A percentile compares a stretch with the other conserved stretches of the same genome.
phyloP scores from a whole-genome alignment of 2,797 vertebrate genomes.

The Kryptolebias ocellatus region DNA sequence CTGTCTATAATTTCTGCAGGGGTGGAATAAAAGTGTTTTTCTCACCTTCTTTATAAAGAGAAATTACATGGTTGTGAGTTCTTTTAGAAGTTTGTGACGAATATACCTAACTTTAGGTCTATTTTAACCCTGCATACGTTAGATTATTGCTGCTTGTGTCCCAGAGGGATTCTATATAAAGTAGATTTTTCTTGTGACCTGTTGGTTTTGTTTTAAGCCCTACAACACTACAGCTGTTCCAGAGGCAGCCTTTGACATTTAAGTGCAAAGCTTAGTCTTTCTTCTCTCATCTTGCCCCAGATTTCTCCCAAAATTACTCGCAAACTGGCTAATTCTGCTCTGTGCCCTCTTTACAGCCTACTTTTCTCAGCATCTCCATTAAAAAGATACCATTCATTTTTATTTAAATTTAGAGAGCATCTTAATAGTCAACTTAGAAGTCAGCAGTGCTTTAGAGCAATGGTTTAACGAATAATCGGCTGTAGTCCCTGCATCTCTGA shows the following conservation, averaged over 20 bases:
- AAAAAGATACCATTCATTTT: conserved; percentile 27
- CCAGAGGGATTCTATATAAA: conserved; percentile 43
- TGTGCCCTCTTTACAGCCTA: conserved; percentile 54
- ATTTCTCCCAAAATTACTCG: conserved; percentile 30
- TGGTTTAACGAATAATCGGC: neutral
- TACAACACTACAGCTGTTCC: conserved; percentile 50
- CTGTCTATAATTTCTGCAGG: conserved; percentile 44
- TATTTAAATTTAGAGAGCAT: conserved; percentile 17
- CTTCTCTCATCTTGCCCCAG: conserved; percentile 17
- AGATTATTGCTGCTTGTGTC: conserved; percentile 52
- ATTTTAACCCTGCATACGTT: conserved; percentile 30
- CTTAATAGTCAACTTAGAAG: conserved; percentile 6
- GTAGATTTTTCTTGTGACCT: conserved; percentile 38
- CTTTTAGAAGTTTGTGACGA: conserved; percentile 26
- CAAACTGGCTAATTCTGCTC: conserved; percentile 57
- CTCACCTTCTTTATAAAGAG: conserved; percentile 7
- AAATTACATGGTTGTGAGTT: conserved; percentile 44
- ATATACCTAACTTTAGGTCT: conserved; percentile 45
- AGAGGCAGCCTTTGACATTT: conserved; percentile 65
- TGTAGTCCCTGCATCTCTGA: neutral
- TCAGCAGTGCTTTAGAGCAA: neutral
- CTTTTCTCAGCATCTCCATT: conserved; percentile 30
- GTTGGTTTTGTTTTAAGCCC: conserved; percentile 37
- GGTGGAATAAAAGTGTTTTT: conserved; percentile 13
- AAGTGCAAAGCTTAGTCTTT: conserved; percentile 39